Conservation (phyloP, 2,888 invertebrate genomes). For the Tipula helvola region DNA sequence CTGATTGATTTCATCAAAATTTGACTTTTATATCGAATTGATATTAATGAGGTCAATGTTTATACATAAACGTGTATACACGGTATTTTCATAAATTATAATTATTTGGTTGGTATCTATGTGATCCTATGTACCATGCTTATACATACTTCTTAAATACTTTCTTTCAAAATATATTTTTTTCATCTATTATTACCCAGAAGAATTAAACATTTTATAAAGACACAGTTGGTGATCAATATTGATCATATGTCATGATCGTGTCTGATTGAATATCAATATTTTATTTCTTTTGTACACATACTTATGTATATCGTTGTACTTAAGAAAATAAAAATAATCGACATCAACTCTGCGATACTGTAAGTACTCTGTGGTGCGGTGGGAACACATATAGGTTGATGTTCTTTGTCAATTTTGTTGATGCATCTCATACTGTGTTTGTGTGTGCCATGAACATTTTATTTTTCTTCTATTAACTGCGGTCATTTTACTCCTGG, state of each 20-base stretch:
- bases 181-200: background rate
- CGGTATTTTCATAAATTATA: background rate
- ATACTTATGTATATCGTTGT: background rate
- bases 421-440: background rate
- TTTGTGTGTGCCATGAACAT: background rate
- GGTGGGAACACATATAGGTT: background rate
- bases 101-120: background rate
- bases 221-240: slow-evolving; percentile 4
- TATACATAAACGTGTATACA: background rate
- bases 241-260: slow-evolving; percentile 4
- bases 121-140: background rate
- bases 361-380: background rate
- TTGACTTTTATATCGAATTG: slow-evolving; percentile 4
- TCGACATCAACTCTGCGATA: background rate
- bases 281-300: background rate
- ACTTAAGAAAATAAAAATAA: background rate
- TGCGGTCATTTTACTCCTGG: background rate
- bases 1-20: slow-evolving; percentile 4
- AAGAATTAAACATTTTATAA: background rate
- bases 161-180: background rate
- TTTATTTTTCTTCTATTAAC: background rate
- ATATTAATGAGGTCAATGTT: background rate
- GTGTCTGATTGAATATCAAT: slow-evolving; percentile 4
- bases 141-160: background rate
- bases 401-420: background rate